Evolutionary conservation across 2,113 vertebrate genomes (phyloP).

Genomic region (Mobula hypostoma): DNA sequence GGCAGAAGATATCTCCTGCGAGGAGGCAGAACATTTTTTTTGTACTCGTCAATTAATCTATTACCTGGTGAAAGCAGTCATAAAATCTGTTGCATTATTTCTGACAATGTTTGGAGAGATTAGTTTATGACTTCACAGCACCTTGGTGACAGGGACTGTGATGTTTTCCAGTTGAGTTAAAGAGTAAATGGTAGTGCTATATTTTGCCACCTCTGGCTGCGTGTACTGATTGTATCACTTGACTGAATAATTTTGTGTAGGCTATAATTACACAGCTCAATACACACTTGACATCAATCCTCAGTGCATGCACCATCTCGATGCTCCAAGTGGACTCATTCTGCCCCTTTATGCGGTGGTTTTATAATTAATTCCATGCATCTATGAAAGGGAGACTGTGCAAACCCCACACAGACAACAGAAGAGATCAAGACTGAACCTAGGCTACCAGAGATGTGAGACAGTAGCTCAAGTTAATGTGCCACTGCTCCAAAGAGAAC

Average conservation of each 20-base stretch:
- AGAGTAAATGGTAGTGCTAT: neutral
- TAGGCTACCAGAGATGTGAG: too few species aligned
- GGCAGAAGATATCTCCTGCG: neutral
- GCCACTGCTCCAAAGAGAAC: too few species aligned
- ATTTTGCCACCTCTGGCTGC: neutral
- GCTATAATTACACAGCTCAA: conserved; percentile 11
- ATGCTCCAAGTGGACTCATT: too few species aligned
- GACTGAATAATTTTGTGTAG: neutral
- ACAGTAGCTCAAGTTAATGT: too few species aligned
- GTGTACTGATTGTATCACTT: neutral
- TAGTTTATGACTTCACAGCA: neutral
- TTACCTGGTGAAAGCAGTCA: neutral
- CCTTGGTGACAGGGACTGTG: neutral
- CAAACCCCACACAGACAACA: too few species aligned
- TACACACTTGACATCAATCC: neutral
- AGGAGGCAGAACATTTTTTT: neutral
- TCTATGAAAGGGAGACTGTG: too few species aligned
- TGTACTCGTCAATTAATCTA: neutral
- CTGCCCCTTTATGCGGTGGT: too few species aligned
- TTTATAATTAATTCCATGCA: too few species aligned
- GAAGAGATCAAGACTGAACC: too few species aligned
- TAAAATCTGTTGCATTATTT: conserved; percentile 17
- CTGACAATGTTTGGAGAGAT: neutral
- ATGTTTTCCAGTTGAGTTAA: neutral
- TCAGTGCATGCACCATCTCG: neutral